A percentile compares a stretch with the other conserved stretches of the same genome.
phyloP scores from a whole-genome alignment of 2,113 vertebrate species.

The Siniperca knerii region DNA sequence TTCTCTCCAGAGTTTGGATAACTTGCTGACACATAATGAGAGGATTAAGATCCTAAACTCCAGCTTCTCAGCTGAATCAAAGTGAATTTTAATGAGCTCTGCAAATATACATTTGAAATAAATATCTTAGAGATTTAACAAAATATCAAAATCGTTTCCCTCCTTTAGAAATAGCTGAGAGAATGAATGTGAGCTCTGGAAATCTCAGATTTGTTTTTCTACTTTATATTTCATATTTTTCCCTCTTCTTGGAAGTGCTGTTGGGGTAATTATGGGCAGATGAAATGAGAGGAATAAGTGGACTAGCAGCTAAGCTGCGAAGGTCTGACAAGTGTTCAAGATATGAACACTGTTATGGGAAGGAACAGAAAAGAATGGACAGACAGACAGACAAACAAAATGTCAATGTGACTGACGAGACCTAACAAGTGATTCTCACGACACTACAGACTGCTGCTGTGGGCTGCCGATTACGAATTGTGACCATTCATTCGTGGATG shows the following conservation, averaged over 20 bases:
- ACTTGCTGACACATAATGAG: constrained; percentile 56
- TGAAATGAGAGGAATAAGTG: constrained; percentile 44
- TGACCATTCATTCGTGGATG: not conserved
- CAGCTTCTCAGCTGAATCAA: constrained; percentile 55
- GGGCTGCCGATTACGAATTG: not conserved
- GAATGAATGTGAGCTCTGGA: constrained; percentile 36
- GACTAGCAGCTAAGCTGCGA: constrained; percentile 49
- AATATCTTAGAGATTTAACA: constrained; percentile 47
- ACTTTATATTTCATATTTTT: constrained; percentile 40
- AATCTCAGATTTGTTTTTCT: constrained; percentile 44
- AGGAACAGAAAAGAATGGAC: constrained; percentile 35
- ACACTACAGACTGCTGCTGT: not conserved
- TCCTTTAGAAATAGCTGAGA: constrained; percentile 9
- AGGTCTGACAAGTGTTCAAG: constrained; percentile 81
- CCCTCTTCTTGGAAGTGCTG: constrained; percentile 32
- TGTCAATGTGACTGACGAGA: not conserved
- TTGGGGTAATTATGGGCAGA: constrained; percentile 63
- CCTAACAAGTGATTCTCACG: not conserved
- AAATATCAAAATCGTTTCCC: constrained; percentile 19
- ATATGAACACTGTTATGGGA: constrained; percentile 47
- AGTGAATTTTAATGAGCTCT: constrained; percentile 69
- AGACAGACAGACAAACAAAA: constrained; percentile 2
- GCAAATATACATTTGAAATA: constrained; percentile 43
- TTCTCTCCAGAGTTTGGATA: constrained; percentile 32
- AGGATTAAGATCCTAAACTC: constrained; percentile 51